Percentiles rank a stretch among this genome's conserved stretches.
Conservation (phyloP, 2,797 vertebrate genomes). For the Tauraco hartlaubi region DNA sequence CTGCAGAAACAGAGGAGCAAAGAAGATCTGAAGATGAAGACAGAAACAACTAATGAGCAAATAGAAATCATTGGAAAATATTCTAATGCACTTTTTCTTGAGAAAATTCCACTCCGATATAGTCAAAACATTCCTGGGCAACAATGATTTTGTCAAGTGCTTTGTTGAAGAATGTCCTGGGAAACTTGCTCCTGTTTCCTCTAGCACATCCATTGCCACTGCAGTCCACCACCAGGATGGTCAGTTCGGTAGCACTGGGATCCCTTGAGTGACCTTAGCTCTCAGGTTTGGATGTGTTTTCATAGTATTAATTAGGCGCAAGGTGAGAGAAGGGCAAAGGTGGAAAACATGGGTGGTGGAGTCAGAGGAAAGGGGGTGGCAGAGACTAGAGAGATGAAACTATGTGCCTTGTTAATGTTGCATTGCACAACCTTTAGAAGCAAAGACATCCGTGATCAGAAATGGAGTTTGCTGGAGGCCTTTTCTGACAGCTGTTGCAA, state of each 20-base stretch:
- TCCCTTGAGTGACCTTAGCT: neutral
- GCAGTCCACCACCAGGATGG: neutral
- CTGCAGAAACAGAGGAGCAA: neutral
- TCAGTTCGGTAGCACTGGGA: neutral
- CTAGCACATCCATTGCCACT: no score
- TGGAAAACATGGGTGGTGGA: neutral
- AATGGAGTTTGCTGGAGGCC: neutral
- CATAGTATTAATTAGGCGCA: neutral
- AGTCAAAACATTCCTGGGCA: neutral
- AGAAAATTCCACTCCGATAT: neutral
- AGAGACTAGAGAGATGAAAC: neutral
- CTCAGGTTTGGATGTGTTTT: neutral
- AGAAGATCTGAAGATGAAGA: neutral
- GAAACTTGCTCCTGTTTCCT: neutral
- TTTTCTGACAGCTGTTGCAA: neutral
- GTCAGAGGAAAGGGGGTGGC: neutral
- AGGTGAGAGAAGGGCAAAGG: neutral
- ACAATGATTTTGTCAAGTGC: neutral
- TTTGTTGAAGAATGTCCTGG: rapidly evolving
- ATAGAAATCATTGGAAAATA: neutral
- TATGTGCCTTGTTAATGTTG: neutral
- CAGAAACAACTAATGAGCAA: neutral
- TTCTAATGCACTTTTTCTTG: neutral
- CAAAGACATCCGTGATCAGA: neutral
- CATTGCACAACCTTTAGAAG: neutral